Evolutionary conservation across 2,113 vertebrate genomes (phyloP).

Genomic region (Callipepla squamata): DNA sequence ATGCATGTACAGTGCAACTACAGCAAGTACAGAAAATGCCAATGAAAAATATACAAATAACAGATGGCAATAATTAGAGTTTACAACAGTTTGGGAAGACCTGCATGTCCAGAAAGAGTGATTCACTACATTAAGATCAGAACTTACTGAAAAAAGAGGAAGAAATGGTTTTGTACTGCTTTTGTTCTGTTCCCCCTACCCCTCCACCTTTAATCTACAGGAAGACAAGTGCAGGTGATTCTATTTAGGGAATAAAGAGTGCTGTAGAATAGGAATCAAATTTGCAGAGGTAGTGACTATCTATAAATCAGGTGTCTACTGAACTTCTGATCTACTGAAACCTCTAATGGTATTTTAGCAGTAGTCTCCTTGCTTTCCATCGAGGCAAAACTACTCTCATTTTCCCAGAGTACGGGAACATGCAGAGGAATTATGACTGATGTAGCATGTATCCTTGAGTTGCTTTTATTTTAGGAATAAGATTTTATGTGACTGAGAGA

Average conservation of each 20-base stretch:
- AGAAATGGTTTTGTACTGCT: not conserved
- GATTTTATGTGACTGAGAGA: not conserved
- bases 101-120: not conserved
- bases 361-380: not conserved
- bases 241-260: not conserved
- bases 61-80: not conserved
- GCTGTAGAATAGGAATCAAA: not conserved
- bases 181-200: not conserved
- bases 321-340: not conserved
- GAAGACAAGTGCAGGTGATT: not conserved
- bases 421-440: not conserved
- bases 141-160: not conserved
- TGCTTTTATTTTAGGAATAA: not conserved
- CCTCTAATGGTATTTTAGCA: not conserved
- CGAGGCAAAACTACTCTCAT: not conserved
- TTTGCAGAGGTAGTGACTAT: not conserved
- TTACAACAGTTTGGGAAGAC: not conserved
- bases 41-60: constrained; percentile 23
- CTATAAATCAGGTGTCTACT: not conserved
- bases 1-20: not conserved
- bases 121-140: constrained; percentile 18
- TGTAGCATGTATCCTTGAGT: not conserved
- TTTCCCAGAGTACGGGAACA: not conserved
- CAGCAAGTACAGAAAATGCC: not conserved
- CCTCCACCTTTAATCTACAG: not conserved